Evolutionary conservation across 2,797 vertebrate genomes (phyloP), one percentile per base, ranked within the genome.

Genomic region (Sebastes vulpes): DNA sequence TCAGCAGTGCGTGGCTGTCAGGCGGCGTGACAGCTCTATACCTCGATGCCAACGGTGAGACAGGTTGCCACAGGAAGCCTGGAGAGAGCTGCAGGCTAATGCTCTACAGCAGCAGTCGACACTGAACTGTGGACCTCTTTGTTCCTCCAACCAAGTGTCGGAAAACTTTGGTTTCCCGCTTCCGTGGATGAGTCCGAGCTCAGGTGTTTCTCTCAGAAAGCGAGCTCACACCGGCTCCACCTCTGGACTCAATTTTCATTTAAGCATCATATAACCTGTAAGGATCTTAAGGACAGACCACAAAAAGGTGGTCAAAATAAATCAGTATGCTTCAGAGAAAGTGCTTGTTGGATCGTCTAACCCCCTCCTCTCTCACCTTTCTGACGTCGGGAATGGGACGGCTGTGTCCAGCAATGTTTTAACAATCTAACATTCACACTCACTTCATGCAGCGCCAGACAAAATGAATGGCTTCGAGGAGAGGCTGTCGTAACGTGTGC

Each of bases 11-110:
- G 76, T 7, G 57, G 59, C 90, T 90, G 87, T 88, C 79, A 85
- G 84, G 20, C 18, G 77, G 53, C 65, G 64, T 89, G 87, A 92
- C 87, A 84, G 85, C 91, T 94, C 75, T 91, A 86, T 90, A 85
- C 76, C 52, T 35, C 8, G 9, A 21, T 35, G 77, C 75, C 86
- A 75, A 84, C 65, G 18, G 81, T 58, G 75, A 89, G 82, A 86
- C 87, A 75, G 86, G 87, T 85, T 86, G 77, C 80, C 70, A 81
- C 58, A 60, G 80, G 72, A 78, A 81, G 82, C 92, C 82, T 70
- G 69, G 83, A 78, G 89, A 84, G 79, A 79, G 86, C 90, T 91
- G 82, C 86, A 73, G 92, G 91, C 80, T 77, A 77, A 84, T 75
- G 63, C 84, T 85, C 53, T 61, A 75, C 83, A 82, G 77, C 88